These are phyloP conservation scores for Turritopsis dohrnii DNA, from an alignment of 30 jellyfish, hydroid and myxozoan species.

Conservation along the genomic window DNA sequence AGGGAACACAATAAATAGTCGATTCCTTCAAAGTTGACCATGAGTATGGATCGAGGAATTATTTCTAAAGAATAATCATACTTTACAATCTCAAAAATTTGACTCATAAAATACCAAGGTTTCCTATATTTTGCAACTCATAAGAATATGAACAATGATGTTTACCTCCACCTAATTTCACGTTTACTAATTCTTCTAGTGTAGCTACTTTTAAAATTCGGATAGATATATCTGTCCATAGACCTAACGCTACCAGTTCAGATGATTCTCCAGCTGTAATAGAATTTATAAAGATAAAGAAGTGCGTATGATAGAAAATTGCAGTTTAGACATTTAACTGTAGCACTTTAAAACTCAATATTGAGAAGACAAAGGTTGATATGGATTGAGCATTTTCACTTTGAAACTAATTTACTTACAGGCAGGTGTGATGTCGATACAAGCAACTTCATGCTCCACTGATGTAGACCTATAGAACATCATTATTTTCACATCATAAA, in stretches of 20 bases:
- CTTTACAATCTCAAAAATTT: neutral
- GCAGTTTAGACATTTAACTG: neutral
- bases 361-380: neutral
- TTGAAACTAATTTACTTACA: conserved; percentile 26
- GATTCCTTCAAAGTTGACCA: conserved; percentile 69
- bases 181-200: conserved; percentile 54
- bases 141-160: neutral
- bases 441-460: conserved; percentile 81
- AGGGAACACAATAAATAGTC: conserved; percentile 83
- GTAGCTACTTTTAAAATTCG: conserved; percentile 55
- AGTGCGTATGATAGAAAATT: neutral
- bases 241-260: conserved; percentile 65
- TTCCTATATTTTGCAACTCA: too few species aligned
- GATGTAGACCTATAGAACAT: conserved; percentile 45
- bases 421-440: conserved; percentile 75
- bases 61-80: conserved; percentile 48
- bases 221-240: conserved; percentile 90
- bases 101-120: too few species aligned
- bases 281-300: neutral
- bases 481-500: neutral
- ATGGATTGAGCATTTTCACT: neutral
- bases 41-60: conserved; percentile 89
- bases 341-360: neutral
- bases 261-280: conserved; percentile 10
- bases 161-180: conserved; percentile 87